phyloP scores from a whole-genome alignment of 30 jellyfish, hydroid and myxozoan species.

The Catostylus mosaicus region DNA sequence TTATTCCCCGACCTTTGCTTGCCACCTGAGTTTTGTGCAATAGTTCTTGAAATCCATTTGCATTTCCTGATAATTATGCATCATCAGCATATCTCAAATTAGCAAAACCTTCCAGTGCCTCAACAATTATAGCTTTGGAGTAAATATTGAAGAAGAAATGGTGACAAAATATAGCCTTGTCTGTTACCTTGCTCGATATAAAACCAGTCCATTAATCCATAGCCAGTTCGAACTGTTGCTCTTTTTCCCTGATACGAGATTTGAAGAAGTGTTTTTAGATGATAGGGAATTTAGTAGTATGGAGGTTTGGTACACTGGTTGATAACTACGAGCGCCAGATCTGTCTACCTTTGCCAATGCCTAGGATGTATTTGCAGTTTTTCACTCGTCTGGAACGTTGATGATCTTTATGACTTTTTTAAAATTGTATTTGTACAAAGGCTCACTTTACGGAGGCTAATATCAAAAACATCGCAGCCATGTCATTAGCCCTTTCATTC shows the following conservation, averaged over 20 bases:
- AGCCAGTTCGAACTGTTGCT: background rate
- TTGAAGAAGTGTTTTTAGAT: slow-evolving; percentile 1
- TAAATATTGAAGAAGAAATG: background rate
- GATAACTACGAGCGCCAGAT: too few species aligned
- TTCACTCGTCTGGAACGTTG: too few species aligned
- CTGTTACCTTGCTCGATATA: background rate
- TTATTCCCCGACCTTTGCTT: background rate
- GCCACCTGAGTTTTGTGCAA: background rate
- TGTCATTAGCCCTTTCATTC: too few species aligned
- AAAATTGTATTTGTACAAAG: too few species aligned
- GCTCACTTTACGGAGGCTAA: too few species aligned
- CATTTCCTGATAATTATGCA: too few species aligned
- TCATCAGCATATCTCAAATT: background rate
- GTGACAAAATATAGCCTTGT: background rate
- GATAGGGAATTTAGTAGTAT: too few species aligned
- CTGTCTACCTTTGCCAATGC: too few species aligned
- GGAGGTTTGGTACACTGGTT: too few species aligned
- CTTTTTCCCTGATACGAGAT: background rate
- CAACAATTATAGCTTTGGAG: background rate
- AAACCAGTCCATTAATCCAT: background rate
- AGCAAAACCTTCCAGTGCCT: slow-evolving; percentile 16
- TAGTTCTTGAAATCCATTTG: background rate
- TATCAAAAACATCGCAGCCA: too few species aligned
- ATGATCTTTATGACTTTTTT: too few species aligned
- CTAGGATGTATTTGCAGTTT: too few species aligned